Percentiles rank a stretch among this genome's conserved stretches.
These are phyloP conservation scores for Orthonychiurus folsomi DNA, from an alignment of 2,888 invertebrate genomes.

Conservation along the genomic window DNA sequence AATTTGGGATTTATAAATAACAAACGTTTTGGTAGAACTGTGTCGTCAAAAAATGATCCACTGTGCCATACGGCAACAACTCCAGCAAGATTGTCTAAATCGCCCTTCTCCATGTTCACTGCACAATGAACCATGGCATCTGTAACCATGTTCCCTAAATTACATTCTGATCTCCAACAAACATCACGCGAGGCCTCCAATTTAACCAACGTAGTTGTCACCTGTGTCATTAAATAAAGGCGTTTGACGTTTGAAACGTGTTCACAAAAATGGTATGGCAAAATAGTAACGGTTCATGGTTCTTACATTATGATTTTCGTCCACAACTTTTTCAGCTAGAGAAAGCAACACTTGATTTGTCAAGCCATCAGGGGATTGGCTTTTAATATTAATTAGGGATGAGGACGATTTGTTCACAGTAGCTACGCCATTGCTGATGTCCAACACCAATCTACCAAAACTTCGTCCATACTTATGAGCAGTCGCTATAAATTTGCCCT, in stretches of 20 bases:
- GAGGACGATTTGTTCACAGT: too few relatives aligned
- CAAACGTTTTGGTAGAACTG: slow-evolving; percentile 15
- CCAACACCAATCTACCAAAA: slow-evolving; percentile 26
- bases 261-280: too few relatives aligned
- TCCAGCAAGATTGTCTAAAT: slow-evolving; percentile 1
- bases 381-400: too few relatives aligned
- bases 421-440: slow-evolving; percentile 4
- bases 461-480: slow-evolving; percentile 24
- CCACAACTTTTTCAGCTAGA: too few relatives aligned
- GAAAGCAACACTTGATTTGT: too few relatives aligned
- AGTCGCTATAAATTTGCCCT: slow-evolving; percentile 25
- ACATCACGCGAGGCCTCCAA: slow-evolving; percentile 15
- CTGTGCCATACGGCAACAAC: slow-evolving; percentile 33
- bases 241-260: too few relatives aligned
- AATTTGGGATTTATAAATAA: background rate
- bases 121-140: slow-evolving; percentile 38
- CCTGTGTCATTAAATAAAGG: too few relatives aligned
- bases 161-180: slow-evolving; percentile 33
- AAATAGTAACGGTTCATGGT: too few relatives aligned
- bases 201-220: slow-evolving; percentile 12
- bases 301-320: too few relatives aligned
- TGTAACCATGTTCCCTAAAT: slow-evolving; percentile 34
- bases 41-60: slow-evolving; percentile 29
- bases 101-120: background rate
- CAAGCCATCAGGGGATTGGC: too few relatives aligned